Conservation (phyloP, 2,113 vertebrate genomes). For the Heptranchias perlo region DNA sequence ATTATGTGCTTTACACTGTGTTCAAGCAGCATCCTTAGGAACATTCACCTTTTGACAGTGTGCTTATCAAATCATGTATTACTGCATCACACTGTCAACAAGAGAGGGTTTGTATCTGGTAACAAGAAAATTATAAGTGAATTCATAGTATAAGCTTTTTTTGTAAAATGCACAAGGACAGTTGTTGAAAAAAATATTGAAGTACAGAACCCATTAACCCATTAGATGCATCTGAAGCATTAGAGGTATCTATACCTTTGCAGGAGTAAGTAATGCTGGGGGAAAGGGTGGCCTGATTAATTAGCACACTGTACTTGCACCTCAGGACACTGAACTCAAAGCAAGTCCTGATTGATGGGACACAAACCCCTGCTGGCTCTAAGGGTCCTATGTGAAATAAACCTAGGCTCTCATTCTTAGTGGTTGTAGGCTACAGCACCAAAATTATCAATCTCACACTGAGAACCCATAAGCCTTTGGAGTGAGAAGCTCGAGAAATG, state of each 20-base stretch:
- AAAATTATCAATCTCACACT: constrained; percentile 6
- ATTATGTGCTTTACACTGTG: background rate
- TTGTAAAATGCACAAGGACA: background rate
- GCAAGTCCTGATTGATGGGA: background rate
- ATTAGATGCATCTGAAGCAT: background rate
- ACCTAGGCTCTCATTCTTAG: background rate
- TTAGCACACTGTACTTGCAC: background rate
- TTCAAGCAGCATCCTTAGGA: constrained; percentile 20
- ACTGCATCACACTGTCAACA: background rate
- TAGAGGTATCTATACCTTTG: background rate
- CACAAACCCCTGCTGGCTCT: background rate
- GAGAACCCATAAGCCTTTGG: background rate
- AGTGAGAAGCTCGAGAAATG: background rate
- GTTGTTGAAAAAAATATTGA: background rate
- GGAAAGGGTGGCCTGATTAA: background rate
- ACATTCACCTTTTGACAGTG: constrained; percentile 9
- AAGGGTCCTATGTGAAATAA: no score
- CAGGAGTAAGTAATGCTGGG: background rate
- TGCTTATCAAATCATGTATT: constrained; percentile 11
- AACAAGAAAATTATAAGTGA: background rate
- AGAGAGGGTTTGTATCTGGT: background rate
- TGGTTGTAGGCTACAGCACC: background rate
- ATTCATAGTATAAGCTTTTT: background rate
- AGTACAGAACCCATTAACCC: background rate
- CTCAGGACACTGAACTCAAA: background rate